Conservation (phyloP, 2,113 vertebrate genomes). For the Silurus glanis region DNA sequence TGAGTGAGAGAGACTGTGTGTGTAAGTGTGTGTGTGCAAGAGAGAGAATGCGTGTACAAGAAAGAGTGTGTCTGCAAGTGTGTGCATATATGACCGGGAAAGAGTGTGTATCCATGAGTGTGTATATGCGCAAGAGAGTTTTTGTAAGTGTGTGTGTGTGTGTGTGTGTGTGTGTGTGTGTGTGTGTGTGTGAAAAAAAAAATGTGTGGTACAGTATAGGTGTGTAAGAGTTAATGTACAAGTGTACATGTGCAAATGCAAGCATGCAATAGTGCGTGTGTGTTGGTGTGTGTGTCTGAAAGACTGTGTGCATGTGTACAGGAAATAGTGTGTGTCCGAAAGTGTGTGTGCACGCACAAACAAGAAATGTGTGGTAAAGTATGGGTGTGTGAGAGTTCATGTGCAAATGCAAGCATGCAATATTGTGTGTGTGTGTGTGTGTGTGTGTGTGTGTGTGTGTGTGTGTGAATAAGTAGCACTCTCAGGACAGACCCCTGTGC, state of each 20-base stretch:
- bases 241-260: too few relatives aligned
- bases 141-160: not conserved
- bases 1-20: not conserved
- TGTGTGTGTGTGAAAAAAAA: not conserved
- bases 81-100: too few relatives aligned
- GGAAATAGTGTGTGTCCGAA: not conserved
- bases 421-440: not conserved
- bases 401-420: not conserved
- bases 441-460: not conserved
- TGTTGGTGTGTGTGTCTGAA: not conserved
- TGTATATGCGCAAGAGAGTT: not conserved
- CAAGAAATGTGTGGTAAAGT: not conserved
- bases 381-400: not conserved
- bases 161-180: not conserved
- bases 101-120: not conserved
- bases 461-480: slow-evolving; percentile 1
- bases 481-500: slow-evolving; percentile 40
- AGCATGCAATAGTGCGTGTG: not conserved
- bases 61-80: not conserved
- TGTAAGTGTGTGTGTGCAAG: not conserved
- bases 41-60: not conserved
- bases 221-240: not conserved
- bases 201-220: not conserved
- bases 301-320: not conserved
- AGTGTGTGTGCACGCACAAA: not conserved